Evolutionary conservation across 1,140 invertebrate species (phyloP), one percentile per base, ranked within the genome.

Genomic region (Achatina immaculata): DNA sequence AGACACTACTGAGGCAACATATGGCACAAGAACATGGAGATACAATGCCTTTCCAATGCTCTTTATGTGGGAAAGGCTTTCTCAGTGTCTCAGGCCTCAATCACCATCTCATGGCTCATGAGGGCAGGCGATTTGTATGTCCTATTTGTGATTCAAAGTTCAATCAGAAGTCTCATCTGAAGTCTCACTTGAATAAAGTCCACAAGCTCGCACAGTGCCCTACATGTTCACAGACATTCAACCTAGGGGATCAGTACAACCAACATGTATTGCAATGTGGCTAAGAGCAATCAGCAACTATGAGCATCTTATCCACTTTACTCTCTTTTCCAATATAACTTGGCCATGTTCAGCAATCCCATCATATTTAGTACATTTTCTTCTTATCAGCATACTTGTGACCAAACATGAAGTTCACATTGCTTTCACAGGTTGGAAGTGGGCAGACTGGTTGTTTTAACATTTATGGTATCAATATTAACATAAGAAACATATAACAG

Each of bases 81-180:
- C 55, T 65, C 0, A 62, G 48, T 21, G 36, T 40, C 21, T 77
- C 74, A 0, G 74, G 74, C 11, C 74, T 58, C n/a, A 77, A 42
- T 65, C 74, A 77, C 55, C 74, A 77, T 77, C 7, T 19, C 4
- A 58, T 40, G 36, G 74, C 74, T 65, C 74, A 77, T n/a, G 74
- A 77, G 38, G 74, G 55, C 11, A 36, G 74, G 14, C 62, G 42
- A 65, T 77, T 77, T 51, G 34, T 51, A 31, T 77, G 74, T 65
- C 48, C 74, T n/a, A 77, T 77, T n/a, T 77, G 74, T n/a, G 74
- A 77, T 34, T 77, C 48, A n/a, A 77, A 77, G 38, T 77, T 77
- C 40, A 77, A 77, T 9, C 74, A 77, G 21, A 77, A 77, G 48
- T 58, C 48, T 24, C 74, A 77, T 51, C 38, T 77, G 7, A 77